Conservation (phyloP, 2,888 invertebrate species). For the Metacarcinus magister region DNA sequence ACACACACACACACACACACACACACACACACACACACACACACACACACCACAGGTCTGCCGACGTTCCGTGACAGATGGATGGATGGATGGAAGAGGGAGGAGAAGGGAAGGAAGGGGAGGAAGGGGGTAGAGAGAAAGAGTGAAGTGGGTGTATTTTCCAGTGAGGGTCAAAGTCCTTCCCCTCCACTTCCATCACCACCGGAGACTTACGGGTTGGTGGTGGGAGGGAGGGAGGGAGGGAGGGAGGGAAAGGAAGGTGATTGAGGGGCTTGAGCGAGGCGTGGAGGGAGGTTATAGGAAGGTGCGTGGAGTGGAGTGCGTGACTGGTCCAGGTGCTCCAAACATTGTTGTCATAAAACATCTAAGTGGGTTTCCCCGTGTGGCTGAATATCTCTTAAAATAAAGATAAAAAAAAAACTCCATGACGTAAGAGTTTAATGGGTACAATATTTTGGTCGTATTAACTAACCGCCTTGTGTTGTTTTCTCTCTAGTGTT, state of each 20-base stretch:
- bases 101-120: conserved; percentile 85
- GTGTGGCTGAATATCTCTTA: background rate
- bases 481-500: background rate
- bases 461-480: no score
- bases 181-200: background rate
- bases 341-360: background rate
- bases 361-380: conserved; percentile 3
- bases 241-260: background rate
- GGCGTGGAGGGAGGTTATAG: background rate
- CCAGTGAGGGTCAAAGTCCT: conserved; percentile 29
- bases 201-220: background rate
- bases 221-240: background rate
- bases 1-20: conserved; percentile 28
- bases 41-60: background rate
- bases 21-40: conserved; percentile 53
- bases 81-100: conserved; percentile 89
- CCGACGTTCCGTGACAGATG: conserved; percentile 87
- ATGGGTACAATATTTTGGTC: no score
- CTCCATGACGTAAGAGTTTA: background rate
- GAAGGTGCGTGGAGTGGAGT: background rate
- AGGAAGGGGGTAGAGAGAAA: conserved; percentile 83
- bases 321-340: background rate
- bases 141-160: conserved; percentile 83
- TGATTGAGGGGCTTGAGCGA: background rate
- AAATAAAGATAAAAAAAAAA: no score